Conservation (phyloP, 2,797 vertebrate genomes). For the Poecile montanus region DNA sequence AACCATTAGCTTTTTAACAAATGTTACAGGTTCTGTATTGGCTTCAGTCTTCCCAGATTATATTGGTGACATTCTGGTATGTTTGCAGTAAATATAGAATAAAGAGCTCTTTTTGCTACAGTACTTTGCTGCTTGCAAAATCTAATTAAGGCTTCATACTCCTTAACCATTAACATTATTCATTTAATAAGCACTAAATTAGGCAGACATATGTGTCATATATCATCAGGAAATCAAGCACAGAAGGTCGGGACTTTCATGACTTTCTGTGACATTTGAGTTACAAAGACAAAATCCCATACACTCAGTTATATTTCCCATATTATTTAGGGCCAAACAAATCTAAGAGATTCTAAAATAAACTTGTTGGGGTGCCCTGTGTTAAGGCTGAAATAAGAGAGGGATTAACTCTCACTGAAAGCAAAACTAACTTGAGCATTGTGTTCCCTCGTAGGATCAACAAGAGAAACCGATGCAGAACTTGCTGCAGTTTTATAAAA, state of each 20-base stretch:
- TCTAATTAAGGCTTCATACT: conserved; percentile 37
- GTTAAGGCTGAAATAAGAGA: background rate
- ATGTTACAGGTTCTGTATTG: background rate
- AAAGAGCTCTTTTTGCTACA: background rate
- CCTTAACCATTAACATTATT: conserved; percentile 31
- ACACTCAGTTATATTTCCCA: background rate
- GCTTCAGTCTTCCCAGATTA: background rate
- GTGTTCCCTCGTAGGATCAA: background rate
- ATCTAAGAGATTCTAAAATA: background rate
- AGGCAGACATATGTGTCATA: conserved; percentile 20
- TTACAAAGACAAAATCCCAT: background rate
- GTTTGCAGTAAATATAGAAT: conserved; percentile 3
- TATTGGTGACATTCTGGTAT: background rate
- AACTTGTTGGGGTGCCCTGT: background rate
- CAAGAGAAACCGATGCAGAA: background rate
- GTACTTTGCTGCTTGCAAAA: conserved; percentile 3
- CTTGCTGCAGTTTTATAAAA: background rate
- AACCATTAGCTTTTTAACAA: background rate
- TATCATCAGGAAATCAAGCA: conserved; percentile 28
- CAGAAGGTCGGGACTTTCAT: background rate
- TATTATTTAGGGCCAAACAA: background rate
- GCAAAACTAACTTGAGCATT: background rate
- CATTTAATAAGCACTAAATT: conserved; percentile 48
- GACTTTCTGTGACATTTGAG: conserved; percentile 17
- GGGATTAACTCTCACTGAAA: background rate